Evolutionary conservation across 2,888 invertebrate species (phyloP), one percentile per base, ranked within the genome.

Genomic region (Pristionchus arcanus): DNA sequence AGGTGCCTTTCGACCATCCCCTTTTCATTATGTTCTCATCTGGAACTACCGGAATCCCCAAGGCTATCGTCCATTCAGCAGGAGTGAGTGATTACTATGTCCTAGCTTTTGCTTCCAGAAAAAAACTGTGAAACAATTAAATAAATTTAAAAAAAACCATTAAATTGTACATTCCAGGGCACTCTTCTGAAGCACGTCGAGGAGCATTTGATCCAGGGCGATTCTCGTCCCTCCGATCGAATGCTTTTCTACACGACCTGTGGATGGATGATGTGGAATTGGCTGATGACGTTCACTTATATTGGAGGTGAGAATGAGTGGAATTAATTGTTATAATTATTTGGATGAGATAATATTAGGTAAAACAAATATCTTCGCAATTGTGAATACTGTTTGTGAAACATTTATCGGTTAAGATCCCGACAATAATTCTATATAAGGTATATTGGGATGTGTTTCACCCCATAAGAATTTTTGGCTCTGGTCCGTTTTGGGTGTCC

Each of bases 181-280:
- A 96, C 96, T 28, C 94, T 96, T 83, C 92, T 96, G 89, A 96
- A 96, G 92, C 96, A 96, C 92, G 93, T 96, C 68, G 96, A 96
- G 91, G 96, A 96, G 92, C 96, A 96, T 93, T 90, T 96, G 16
- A 94, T 96, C 34, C 96, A 96, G 92, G 95, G 96, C 68, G 95
- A 96, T 93, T 95, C 96, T 92, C 94, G 93, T 15, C 91, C 95
- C 63, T 94, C 95, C 63, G 96, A 96, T 94, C 95, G 96, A 42
- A 95, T 96, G 92, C 94, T 96, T 89, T 96, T 96, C 94, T 96
- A 96, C 94, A 96, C 96, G 28, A 96, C 96, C 11, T 96, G 96
- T 55, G 96, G 96, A 31, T 96, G 96, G 96, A 96, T 96, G 96
- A 96, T 96, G 96, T 96, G 96, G 96, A 96, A 96, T 93, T 96